Evolutionary conservation across 2,888 invertebrate species (phyloP).

Genomic region (Ditylenchus weischeri): DNA sequence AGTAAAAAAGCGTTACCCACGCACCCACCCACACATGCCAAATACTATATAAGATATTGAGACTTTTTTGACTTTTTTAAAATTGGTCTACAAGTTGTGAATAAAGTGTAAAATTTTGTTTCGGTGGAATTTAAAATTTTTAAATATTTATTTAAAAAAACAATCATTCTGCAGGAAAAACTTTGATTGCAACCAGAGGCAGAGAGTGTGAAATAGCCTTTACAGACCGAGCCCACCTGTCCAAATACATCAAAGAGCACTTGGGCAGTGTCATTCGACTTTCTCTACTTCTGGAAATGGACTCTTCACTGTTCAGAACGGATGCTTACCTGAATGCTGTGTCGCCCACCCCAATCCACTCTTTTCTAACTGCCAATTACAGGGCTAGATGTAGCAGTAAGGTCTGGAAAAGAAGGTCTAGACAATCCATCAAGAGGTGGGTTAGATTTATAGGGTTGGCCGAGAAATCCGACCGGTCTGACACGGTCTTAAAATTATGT

Average conservation of each 20-base stretch:
- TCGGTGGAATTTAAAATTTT: background rate
- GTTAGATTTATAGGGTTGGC: too few species aligned
- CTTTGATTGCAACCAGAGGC: slow-evolving; percentile 31
- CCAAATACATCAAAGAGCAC: slow-evolving; percentile 31
- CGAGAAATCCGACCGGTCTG: too few species aligned
- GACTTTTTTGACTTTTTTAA: too few species aligned
- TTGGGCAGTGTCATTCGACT: slow-evolving; percentile 47
- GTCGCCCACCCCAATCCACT: slow-evolving; percentile 52
- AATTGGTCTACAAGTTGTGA: too few species aligned
- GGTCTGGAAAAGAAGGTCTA: slow-evolving; percentile 47
- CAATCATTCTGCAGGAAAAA: slow-evolving; percentile 13
- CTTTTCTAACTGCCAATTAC: slow-evolving; percentile 56
- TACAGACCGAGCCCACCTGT: slow-evolving; percentile 38
- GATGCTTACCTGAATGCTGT: slow-evolving; percentile 50
- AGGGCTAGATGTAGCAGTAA: slow-evolving; percentile 54
- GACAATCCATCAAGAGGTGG: slow-evolving; percentile 25
- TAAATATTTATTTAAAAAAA: slow-evolving; percentile 2
- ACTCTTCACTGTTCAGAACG: slow-evolving; percentile 47
- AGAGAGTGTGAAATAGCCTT: slow-evolving; percentile 48
- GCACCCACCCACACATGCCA: too few species aligned
- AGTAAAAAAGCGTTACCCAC: too few species aligned
- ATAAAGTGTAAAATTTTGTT: too few species aligned
- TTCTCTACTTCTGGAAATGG: slow-evolving; percentile 49
- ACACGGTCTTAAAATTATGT: too few species aligned
- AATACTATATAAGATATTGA: too few species aligned